Percentiles rank a stretch among this genome's conserved stretches.
Evolutionary conservation across 2,113 vertebrate genomes (phyloP).

Genomic region (Melospiza georgiana): DNA sequence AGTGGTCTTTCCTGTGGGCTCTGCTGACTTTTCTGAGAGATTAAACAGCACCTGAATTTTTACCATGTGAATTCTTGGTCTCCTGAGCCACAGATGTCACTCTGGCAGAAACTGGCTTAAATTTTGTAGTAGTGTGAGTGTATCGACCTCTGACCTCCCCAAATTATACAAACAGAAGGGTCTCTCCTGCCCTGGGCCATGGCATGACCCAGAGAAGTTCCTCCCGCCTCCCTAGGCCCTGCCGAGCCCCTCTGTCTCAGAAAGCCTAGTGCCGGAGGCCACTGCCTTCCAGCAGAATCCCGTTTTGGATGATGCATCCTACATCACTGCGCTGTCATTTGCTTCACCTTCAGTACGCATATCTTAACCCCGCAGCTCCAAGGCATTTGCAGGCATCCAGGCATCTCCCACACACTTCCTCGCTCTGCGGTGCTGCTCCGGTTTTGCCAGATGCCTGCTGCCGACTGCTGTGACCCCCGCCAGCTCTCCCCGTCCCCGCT

Average conservation of each 20-base stretch:
- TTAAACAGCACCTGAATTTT: background rate
- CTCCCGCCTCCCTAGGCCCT: rapidly evolving
- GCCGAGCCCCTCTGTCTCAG: background rate
- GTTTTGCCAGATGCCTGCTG: background rate
- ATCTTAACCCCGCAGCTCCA: background rate
- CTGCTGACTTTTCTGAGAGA: background rate
- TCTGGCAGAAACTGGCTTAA: background rate
- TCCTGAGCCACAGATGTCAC: background rate
- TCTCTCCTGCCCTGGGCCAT: background rate
- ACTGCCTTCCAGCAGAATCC: background rate
- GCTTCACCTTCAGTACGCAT: background rate
- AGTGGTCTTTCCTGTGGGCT: background rate
- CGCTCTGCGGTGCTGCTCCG: rapidly evolving
- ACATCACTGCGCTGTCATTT: background rate
- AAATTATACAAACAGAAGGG: background rate
- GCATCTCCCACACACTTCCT: background rate
- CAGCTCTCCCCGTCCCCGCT: background rate
- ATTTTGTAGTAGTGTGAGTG: background rate
- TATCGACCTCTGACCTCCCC: background rate
- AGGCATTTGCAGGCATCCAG: background rate
- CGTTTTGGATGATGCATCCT: background rate
- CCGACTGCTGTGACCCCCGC: background rate
- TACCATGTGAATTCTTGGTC: background rate
- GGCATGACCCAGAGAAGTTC: background rate
- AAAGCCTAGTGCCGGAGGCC: background rate